Conservation (phyloP, 1,140 invertebrate genomes). For the Eumaeus atala region DNA sequence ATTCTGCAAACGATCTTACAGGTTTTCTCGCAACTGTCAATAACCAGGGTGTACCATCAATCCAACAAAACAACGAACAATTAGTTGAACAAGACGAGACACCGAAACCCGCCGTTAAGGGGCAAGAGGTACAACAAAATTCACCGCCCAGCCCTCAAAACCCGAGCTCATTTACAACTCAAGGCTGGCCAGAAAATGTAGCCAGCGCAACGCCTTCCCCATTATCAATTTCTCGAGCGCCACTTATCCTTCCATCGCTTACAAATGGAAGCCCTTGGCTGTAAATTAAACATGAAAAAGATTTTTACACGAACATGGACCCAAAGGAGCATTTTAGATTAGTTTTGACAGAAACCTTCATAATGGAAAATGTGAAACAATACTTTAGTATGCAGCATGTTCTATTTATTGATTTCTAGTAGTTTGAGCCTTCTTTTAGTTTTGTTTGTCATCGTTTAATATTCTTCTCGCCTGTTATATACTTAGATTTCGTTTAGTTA, state of each 20-base stretch:
- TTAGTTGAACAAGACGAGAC: conserved; percentile 27
- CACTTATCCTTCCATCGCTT: conserved; percentile 37
- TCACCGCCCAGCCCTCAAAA: conserved; percentile 15
- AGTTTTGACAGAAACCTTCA: conserved; percentile 8
- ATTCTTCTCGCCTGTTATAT: neutral
- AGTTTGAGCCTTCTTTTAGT: neutral
- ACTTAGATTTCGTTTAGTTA: neutral
- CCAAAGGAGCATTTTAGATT: conserved; percentile 26
- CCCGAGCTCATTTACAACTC: conserved; percentile 27
- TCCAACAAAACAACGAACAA: conserved; percentile 24
- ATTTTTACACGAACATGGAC: conserved; percentile 27
- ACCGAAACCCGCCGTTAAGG: conserved; percentile 26
- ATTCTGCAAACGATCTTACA: conserved; percentile 69
- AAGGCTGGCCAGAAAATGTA: conserved; percentile 34
- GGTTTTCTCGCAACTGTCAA: conserved; percentile 55
- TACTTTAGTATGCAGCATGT: no score
- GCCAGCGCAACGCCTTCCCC: conserved; percentile 30
- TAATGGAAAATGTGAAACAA: no score
- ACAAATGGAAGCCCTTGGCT: conserved; percentile 40
- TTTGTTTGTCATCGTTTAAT: neutral
- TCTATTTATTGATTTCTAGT: no score
- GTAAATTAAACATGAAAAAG: conserved; percentile 27
- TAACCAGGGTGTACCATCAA: conserved; percentile 36
- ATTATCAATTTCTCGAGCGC: conserved; percentile 40
- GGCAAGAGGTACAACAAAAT: conserved; percentile 26